Percentiles rank a stretch among this genome's conserved stretches.
phyloP scores from a whole-genome alignment of 2,888 invertebrate genomes.

The Julus scanicus region DNA sequence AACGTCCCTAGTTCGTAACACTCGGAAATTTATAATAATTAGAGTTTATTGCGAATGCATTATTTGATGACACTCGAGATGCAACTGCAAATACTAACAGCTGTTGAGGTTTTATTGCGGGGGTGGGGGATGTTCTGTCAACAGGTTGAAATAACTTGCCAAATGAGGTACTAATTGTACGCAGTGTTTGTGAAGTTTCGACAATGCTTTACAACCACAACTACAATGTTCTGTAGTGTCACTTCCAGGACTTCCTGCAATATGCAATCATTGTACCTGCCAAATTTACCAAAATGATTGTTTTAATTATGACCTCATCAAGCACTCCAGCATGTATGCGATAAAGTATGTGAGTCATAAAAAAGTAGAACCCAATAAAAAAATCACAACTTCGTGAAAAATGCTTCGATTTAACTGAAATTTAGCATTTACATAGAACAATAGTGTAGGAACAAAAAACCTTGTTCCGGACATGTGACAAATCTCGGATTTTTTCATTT shows the following conservation, averaged over 20 bases:
- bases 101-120: background rate
- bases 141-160: background rate
- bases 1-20: background rate
- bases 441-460: too few species aligned
- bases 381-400: too few species aligned
- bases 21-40: conserved; percentile 46
- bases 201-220: background rate
- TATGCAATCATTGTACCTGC: background rate
- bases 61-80: conserved; percentile 24
- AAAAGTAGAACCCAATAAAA: too few species aligned
- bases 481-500: too few species aligned
- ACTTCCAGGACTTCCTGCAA: too few species aligned
- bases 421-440: too few species aligned
- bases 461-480: too few species aligned
- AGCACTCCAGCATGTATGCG: too few species aligned
- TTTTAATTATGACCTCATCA: too few species aligned
- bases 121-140: background rate
- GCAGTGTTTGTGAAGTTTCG: background rate
- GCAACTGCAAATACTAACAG: background rate
- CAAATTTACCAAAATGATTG: background rate
- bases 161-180: background rate
- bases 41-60: background rate
- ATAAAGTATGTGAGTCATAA: too few species aligned
- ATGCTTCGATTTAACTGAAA: too few species aligned
- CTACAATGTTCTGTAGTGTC: background rate